phyloP scores from a whole-genome alignment of 2,113 vertebrate species.

The Nycticorax nycticorax region DNA sequence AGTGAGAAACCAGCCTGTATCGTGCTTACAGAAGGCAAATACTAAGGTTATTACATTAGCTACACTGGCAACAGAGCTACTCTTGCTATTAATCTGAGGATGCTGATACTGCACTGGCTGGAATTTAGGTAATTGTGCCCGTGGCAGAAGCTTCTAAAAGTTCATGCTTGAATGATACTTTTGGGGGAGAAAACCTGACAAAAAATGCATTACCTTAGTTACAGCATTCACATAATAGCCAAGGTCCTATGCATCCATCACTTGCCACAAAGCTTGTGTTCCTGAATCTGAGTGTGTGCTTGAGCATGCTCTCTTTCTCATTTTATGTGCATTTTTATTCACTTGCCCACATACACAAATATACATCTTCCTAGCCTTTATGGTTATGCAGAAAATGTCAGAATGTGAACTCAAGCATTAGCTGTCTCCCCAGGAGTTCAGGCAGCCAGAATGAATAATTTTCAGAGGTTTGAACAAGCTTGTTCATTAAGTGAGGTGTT shows the following conservation, averaged over 20 bases:
- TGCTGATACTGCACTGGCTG: not conserved
- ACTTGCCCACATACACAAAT: not conserved
- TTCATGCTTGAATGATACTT: not conserved
- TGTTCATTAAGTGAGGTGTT: conserved; percentile 25
- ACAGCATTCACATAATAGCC: not conserved
- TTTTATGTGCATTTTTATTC: conserved; percentile 11
- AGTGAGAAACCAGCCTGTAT: not conserved
- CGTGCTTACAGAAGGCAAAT: not conserved
- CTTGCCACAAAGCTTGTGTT: not conserved
- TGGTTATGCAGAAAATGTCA: conserved; percentile 9
- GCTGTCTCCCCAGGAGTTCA: not conserved
- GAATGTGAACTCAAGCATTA: conserved; percentile 19
- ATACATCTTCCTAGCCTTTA: not conserved
- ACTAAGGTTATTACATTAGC: not conserved
- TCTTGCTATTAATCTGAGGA: not conserved
- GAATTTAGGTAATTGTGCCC: not conserved
- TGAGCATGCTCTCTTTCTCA: not conserved
- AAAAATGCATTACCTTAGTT: not conserved
- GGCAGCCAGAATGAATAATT: conserved; percentile 2
- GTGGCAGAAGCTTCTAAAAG: not conserved
- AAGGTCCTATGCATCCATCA: not conserved
- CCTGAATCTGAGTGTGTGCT: not conserved
- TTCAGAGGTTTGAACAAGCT: conserved; percentile 1
- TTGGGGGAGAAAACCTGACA: not conserved
- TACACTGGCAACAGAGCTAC: not conserved